These are phyloP conservation scores for Cynaeus angustus DNA, from an alignment of 2,888 invertebrate genomes.

Conservation along the genomic window DNA sequence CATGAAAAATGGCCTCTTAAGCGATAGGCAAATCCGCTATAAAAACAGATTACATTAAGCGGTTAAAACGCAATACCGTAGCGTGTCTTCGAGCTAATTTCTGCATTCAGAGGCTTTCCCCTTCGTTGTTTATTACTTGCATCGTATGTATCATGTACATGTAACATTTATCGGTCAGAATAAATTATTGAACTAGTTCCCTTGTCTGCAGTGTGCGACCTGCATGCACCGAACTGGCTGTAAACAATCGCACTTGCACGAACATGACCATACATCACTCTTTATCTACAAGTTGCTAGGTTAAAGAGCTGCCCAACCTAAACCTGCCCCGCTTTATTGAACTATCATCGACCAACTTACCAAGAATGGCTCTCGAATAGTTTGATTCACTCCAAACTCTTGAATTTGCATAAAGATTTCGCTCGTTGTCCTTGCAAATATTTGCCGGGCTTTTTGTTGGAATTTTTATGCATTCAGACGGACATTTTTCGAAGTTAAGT, in stretches of 20 bases:
- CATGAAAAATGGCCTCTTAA: slow-evolving; percentile 3
- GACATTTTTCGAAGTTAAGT: slow-evolving; percentile 26
- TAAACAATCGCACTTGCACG: slow-evolving; percentile 57
- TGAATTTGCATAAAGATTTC: slow-evolving; percentile 49
- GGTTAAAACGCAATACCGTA: slow-evolving; percentile 21
- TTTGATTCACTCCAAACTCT: slow-evolving; percentile 38
- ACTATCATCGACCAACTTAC: slow-evolving; percentile 54
- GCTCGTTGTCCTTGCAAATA: slow-evolving; percentile 44
- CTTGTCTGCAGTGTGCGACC: slow-evolving; percentile 53
- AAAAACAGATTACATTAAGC: slow-evolving; percentile 5
- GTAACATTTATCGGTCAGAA: slow-evolving; percentile 55
- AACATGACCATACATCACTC: slow-evolving; percentile 56
- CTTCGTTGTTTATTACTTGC: slow-evolving; percentile 25
- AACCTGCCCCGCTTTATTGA: slow-evolving; percentile 54
- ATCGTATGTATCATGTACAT: slow-evolving; percentile 55
- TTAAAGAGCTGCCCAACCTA: slow-evolving; percentile 56
- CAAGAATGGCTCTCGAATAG: slow-evolving; percentile 47
- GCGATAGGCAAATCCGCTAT: slow-evolving; percentile 5
- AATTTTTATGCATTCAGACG: slow-evolving; percentile 32
- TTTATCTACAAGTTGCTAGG: slow-evolving; percentile 56
- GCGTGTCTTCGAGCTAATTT: slow-evolving; percentile 13
- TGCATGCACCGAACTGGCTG: slow-evolving; percentile 54
- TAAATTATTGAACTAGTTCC: slow-evolving; percentile 56
- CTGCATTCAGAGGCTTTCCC: slow-evolving; percentile 7
- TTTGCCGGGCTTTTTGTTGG: slow-evolving; percentile 38